Evolutionary conservation across 2,797 vertebrate species (phyloP), one percentile per base, ranked within the genome.

Genomic region (Acanthurus lineatus): DNA sequence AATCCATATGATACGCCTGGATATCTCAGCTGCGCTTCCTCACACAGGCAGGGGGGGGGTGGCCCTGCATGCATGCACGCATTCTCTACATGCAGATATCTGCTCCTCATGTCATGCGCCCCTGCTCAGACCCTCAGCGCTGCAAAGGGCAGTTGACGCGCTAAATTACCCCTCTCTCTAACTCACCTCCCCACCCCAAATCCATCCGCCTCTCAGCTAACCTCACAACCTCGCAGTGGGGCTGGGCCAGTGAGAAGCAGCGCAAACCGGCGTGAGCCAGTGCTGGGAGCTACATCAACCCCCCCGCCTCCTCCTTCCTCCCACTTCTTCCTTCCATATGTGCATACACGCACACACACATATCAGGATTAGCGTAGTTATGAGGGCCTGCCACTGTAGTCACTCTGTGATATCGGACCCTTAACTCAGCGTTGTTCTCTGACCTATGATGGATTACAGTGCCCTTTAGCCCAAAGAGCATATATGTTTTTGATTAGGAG

Each of bases 201-300:
- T 66, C 74, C 66, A 79, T 63, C 57, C 63, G 68, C 73, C 77
- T 65, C 64, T 49, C 35, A 4, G 11, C 82, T 83, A 83, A 82
- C 86, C 73, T 87, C 17, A 17, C 75, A 83, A 65, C 80, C 75
- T 86, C 16, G 32, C 86, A 32, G 53, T 67, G 86, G 80, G 79
- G 59, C 51, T 20, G 63, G 76, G 83, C 93, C 89, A 88, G 92
- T 0, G 64, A 84, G 84, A 94, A 91, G 93, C 94, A 88, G 93
- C 47, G 32, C 86, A 91, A 94, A 94, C 94, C 92, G 92, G 94
- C 79, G 49, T 86, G 79, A 94, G 88, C 93, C 94, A 92, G 94
- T 48, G 89, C 88, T 76, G 79, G 15, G 84, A 83, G 85, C 86
- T 71, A 53, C 84, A 82, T 72, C 66, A 54, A 40, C 40, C 59